Conservation (phyloP, 1,140 invertebrate genomes). For the Delia radicum region DNA sequence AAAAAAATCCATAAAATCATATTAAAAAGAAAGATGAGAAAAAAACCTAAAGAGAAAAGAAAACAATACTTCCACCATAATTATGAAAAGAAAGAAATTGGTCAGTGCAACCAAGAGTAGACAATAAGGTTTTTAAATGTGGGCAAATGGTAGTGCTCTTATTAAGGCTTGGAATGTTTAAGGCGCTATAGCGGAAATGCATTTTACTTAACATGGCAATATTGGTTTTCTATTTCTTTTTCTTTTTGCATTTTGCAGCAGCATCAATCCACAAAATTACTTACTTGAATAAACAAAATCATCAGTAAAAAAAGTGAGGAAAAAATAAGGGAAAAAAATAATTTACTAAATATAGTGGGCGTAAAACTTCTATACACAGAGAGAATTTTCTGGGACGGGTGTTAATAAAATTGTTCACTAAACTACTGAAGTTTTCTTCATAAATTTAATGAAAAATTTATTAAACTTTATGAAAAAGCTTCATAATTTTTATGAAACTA, state of each 20-base stretch:
- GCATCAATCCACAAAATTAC: neutral
- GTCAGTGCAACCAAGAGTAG: too few relatives aligned
- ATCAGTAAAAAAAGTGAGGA: neutral
- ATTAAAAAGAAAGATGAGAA: too few relatives aligned
- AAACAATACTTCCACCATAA: neutral
- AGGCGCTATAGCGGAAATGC: slow-evolving; percentile 8
- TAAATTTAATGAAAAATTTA: too few relatives aligned
- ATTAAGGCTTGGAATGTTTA: neutral
- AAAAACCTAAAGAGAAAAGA: too few relatives aligned
- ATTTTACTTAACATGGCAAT: neutral
- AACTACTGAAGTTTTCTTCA: too few relatives aligned
- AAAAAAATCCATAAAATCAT: neutral
- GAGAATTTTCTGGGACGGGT: too few relatives aligned
- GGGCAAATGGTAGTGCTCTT: neutral
- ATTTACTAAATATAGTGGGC: too few relatives aligned
- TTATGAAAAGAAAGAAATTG: neutral
- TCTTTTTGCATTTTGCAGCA: neutral
- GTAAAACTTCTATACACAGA: too few relatives aligned
- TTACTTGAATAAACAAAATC: neutral
- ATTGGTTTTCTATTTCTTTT: neutral
- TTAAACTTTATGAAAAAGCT: too few relatives aligned
- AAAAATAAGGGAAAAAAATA: neutral
- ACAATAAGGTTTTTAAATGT: neutral
- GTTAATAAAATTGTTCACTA: too few relatives aligned
- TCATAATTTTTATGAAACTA: too few relatives aligned